These are phyloP conservation scores for Diploscapter pachys DNA, from an alignment of 1,140 invertebrate species.

Conservation along the genomic window DNA sequence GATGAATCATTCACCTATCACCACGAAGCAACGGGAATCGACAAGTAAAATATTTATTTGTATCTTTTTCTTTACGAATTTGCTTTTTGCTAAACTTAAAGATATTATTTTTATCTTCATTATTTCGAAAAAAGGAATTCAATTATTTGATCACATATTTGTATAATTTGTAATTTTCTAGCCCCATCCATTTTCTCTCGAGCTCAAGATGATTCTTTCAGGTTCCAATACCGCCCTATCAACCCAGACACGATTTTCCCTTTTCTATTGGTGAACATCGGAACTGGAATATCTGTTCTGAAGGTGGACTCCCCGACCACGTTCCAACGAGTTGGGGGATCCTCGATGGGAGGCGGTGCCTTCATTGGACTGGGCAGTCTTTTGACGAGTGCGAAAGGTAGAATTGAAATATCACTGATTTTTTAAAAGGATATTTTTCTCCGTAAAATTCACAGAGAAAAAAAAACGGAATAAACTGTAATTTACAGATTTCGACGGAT, in stretches of 20 bases:
- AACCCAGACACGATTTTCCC: conserved; percentile 23
- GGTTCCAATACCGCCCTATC: conserved; percentile 33
- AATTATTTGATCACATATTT: not conserved
- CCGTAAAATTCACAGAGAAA: not conserved
- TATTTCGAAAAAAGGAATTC: not conserved
- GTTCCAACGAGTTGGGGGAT: conserved; percentile 29
- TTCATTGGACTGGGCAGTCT: conserved; percentile 36
- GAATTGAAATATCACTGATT: not conserved
- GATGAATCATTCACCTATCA: conserved; percentile 39
- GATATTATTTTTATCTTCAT: too few species aligned
- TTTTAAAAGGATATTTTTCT: not conserved
- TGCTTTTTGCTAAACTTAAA: too few species aligned
- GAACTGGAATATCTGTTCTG: conserved; percentile 34
- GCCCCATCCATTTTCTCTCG: not conserved
- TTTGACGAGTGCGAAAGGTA: conserved; percentile 25
- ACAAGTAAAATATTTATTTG: conserved; percentile 11
- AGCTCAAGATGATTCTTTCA: not conserved
- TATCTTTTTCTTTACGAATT: too few species aligned
- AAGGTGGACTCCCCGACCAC: conserved; percentile 33
- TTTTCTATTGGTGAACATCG: conserved; percentile 36
- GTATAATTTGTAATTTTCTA: not conserved
- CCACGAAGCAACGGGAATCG: conserved; percentile 28
- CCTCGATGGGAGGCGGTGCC: conserved; percentile 33
- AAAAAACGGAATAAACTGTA: not conserved
- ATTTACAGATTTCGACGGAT: conserved; percentile 32